Evolutionary conservation across 2,888 invertebrate species (phyloP).

Genomic region (Tricholauxania praeusta): DNA sequence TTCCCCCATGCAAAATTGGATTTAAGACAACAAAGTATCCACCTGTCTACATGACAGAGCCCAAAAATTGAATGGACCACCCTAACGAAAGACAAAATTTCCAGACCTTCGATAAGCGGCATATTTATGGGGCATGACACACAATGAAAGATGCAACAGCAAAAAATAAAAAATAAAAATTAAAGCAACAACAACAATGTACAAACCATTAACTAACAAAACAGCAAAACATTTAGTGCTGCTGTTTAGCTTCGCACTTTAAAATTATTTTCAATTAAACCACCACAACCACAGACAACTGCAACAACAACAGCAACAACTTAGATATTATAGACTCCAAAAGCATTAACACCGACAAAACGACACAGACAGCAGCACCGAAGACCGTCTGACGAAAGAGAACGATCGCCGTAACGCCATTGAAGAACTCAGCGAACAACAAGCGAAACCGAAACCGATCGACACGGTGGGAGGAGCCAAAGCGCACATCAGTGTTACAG

Average conservation of each 20-base stretch:
- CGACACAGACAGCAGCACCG: background rate
- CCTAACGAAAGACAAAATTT: background rate
- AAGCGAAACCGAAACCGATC: constrained; percentile 6
- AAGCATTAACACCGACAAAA: background rate
- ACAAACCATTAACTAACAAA: constrained; percentile 5
- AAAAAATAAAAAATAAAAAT: constrained; percentile 37
- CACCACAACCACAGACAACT: background rate
- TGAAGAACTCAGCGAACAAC: background rate
- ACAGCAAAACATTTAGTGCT: constrained; percentile 29
- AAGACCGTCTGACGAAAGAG: constrained; percentile 6
- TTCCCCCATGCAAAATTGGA: too few relatives aligned
- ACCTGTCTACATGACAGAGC: constrained; percentile 26
- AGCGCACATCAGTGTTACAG: constrained; percentile 29
- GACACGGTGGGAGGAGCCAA: constrained; percentile 49
- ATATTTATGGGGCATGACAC: constrained; percentile 25
- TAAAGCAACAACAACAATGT: constrained; percentile 39
- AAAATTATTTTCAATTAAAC: constrained; percentile 57
- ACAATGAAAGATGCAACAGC: constrained; percentile 56
- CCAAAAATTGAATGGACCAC: constrained; percentile 11
- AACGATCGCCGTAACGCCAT: constrained; percentile 17
- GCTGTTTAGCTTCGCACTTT: constrained; percentile 61
- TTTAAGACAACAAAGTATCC: constrained; percentile 2
- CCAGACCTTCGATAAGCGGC: constrained; percentile 2
- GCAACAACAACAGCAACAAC: constrained; percentile 9
- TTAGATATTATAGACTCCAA: background rate